Percentiles rank a stretch among this genome's conserved stretches.
Conservation (phyloP, 2,888 invertebrate genomes). For the Thereva unica region DNA sequence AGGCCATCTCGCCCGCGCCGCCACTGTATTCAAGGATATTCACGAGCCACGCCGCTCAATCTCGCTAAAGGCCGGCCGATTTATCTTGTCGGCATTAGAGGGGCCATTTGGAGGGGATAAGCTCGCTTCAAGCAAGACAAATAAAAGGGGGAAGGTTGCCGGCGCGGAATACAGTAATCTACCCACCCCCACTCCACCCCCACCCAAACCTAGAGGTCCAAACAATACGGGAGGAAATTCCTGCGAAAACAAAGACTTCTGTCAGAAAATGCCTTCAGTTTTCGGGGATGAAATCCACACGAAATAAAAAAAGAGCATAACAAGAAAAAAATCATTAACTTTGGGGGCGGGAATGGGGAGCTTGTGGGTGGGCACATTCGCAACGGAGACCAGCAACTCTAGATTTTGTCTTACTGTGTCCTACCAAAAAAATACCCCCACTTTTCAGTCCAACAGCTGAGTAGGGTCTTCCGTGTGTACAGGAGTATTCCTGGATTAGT, state of each 20-base stretch:
- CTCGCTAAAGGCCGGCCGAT: conserved; percentile 30
- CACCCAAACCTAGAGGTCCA: no score
- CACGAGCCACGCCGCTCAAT: conserved; percentile 11
- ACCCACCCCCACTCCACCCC: no score
- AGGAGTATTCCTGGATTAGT: neutral
- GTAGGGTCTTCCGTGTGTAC: conserved; percentile 14
- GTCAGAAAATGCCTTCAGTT: no score
- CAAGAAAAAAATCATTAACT: neutral
- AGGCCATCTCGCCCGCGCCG: conserved; percentile 26
- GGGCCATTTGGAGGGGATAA: conserved; percentile 28
- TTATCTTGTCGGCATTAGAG: conserved; percentile 34
- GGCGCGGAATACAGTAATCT: no score
- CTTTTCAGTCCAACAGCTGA: neutral
- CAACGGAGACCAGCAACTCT: no score
- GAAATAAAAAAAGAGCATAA: no score
- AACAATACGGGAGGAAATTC: no score
- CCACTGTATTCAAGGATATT: neutral
- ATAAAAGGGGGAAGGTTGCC: conserved; percentile 4
- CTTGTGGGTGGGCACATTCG: neutral
- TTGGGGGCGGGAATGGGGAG: neutral
- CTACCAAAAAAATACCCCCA: neutral
- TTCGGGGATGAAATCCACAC: no score
- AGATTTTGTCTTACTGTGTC: no score
- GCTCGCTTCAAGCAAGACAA: conserved; percentile 26
- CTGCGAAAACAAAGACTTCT: no score